A percentile compares a stretch with the other conserved stretches of the same genome.
phyloP scores from a whole-genome alignment of 2,888 invertebrate genomes.

The Plebejus anna region DNA sequence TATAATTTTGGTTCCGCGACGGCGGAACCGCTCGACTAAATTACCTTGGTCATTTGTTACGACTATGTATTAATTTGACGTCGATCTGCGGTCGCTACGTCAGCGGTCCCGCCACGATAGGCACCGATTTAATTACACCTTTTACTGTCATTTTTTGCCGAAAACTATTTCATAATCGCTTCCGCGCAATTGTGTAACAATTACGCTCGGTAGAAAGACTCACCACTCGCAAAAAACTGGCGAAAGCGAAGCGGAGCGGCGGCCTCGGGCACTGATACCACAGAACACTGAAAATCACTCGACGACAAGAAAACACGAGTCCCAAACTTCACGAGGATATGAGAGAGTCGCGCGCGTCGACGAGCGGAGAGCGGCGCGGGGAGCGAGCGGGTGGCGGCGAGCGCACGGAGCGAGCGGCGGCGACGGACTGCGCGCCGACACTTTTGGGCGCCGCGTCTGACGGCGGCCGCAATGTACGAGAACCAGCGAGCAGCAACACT shows the following conservation, averaged over 20 bases:
- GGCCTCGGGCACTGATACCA: slow-evolving; percentile 48
- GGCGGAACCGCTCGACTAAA: slow-evolving; percentile 16
- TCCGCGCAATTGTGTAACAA: slow-evolving; percentile 40
- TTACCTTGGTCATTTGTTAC: background rate
- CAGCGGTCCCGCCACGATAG: background rate
- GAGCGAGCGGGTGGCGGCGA: slow-evolving; percentile 46
- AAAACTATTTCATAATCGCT: slow-evolving; percentile 21
- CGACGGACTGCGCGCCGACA: slow-evolving; percentile 68
- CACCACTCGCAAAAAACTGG: slow-evolving; percentile 69
- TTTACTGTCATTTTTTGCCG: background rate
- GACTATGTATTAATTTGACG: background rate
- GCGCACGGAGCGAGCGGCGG: slow-evolving; percentile 67
- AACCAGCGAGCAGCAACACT: background rate
- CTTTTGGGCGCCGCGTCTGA: slow-evolving; percentile 30
- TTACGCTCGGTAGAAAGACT: slow-evolving; percentile 56
- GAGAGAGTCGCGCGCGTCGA: slow-evolving; percentile 61
- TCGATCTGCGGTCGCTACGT: slow-evolving; percentile 2
- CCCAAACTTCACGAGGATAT: slow-evolving; percentile 42
- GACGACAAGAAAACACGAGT: slow-evolving; percentile 50
- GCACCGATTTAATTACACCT: background rate
- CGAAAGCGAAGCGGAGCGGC: slow-evolving; percentile 54
- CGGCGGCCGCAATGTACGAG: slow-evolving; percentile 58
- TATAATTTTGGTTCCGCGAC: slow-evolving; percentile 7
- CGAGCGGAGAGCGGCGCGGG: slow-evolving; percentile 64
- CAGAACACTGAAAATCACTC: slow-evolving; percentile 67